phyloP scores from a whole-genome alignment of 2,888 invertebrate genomes.

The Macaria notata region DNA sequence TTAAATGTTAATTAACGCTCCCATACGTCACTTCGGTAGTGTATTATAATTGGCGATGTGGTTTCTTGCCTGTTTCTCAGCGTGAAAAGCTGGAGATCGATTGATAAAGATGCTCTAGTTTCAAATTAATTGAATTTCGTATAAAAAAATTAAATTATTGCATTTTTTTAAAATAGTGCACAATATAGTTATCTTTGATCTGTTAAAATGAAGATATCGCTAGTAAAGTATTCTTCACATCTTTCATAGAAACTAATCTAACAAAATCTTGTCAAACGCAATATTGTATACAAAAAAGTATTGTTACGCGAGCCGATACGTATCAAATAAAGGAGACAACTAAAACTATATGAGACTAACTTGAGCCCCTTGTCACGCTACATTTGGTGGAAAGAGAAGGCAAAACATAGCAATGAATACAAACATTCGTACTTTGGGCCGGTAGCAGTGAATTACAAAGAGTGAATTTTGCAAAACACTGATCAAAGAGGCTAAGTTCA shows the following conservation, averaged over 20 bases:
- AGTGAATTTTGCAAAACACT: conserved; percentile 62
- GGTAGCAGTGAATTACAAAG: conserved; percentile 45
- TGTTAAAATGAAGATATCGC: too few species aligned
- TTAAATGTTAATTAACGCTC: conserved; percentile 13
- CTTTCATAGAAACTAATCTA: background rate
- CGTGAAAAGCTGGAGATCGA: too few species aligned
- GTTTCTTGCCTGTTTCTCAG: too few species aligned
- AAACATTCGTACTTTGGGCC: conserved; percentile 41
- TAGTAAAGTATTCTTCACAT: too few species aligned
- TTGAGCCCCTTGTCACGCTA: conserved; percentile 36
- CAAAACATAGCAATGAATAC: conserved; percentile 41
- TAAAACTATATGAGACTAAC: conserved; percentile 44
- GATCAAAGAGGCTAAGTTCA: conserved; percentile 51
- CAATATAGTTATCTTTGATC: too few species aligned
- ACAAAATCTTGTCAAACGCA: conserved; percentile 18
- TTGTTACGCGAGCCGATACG: conserved; percentile 27
- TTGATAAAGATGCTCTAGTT: too few species aligned
- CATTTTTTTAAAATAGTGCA: too few species aligned
- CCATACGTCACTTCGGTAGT: too few species aligned
- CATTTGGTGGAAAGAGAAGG: conserved; percentile 44
- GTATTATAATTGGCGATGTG: too few species aligned
- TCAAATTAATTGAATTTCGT: too few species aligned
- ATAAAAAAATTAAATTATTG: too few species aligned
- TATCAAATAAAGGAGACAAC: conserved; percentile 43
- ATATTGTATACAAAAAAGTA: conserved; percentile 27